Conservation (phyloP, 2,113 vertebrate genomes). For the Engystomops pustulosus region DNA sequence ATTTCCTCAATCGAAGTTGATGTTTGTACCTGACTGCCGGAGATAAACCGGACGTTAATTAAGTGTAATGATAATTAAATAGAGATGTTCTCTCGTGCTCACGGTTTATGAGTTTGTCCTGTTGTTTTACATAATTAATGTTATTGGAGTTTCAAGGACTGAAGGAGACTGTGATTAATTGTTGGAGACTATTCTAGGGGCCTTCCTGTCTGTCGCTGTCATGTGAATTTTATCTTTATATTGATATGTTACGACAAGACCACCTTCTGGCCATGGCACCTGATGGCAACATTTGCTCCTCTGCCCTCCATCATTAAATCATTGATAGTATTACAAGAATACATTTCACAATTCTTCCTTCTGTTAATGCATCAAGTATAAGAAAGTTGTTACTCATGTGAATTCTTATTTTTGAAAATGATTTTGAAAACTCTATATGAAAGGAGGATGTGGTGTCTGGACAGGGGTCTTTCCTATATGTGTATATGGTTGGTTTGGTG, state of each 20-base stretch:
- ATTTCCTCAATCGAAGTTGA: not conserved
- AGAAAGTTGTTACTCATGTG: not conserved
- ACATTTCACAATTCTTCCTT: not conserved
- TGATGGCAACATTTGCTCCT: not conserved
- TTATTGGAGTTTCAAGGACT: not conserved
- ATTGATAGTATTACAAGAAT: not conserved
- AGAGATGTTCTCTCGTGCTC: slow-evolving; percentile 1
- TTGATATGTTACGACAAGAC: not conserved
- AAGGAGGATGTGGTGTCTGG: not conserved
- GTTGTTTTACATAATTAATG: slow-evolving; percentile 29
- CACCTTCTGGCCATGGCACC: not conserved
- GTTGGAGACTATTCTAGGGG: not conserved
- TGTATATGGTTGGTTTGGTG: not conserved
- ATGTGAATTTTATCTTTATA: not conserved
- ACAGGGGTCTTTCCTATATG: too few relatives aligned
- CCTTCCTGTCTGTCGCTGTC: not conserved
- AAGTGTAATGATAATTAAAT: slow-evolving; percentile 40
- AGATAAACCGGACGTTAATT: slow-evolving; percentile 42
- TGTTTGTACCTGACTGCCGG: slow-evolving; percentile 4
- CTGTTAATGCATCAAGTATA: not conserved
- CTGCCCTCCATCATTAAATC: not conserved
- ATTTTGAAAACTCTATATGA: not conserved
- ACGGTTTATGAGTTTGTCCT: slow-evolving; percentile 40
- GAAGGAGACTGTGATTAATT: not conserved
- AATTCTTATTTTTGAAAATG: not conserved